Evolutionary conservation across 1,140 invertebrate genomes (phyloP).

Genomic region (Hydropsyche tenuis): DNA sequence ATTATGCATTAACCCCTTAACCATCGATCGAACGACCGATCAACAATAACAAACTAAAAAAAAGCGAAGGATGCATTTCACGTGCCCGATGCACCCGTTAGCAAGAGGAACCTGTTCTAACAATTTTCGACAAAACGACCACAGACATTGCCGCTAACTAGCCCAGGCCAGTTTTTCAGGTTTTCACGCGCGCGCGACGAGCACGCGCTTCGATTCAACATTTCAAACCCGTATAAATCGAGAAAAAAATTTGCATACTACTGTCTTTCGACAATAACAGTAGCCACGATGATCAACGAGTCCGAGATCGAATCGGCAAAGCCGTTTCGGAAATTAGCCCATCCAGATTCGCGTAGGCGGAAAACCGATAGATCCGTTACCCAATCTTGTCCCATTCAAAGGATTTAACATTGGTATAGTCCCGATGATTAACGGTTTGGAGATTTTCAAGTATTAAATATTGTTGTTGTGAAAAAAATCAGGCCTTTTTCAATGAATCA

Average conservation of each 20-base stretch:
- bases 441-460: too few species aligned
- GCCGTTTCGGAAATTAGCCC: too few species aligned
- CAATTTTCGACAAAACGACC: slow-evolving; percentile 33
- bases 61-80: slow-evolving; percentile 27
- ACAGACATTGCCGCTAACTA: slow-evolving; percentile 7
- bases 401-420: too few species aligned
- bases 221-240: slow-evolving; percentile 3
- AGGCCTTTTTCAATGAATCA: too few species aligned
- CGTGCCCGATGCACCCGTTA: slow-evolving; percentile 35
- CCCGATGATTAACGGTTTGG: too few species aligned
- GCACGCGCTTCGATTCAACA: slow-evolving; percentile 29
- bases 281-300: too few species aligned
- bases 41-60: slow-evolving; percentile 11
- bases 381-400: too few species aligned
- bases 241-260: slow-evolving; percentile 24
- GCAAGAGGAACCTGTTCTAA: slow-evolving; percentile 26
- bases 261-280: not conserved
- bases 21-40: not conserved
- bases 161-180: slow-evolving; percentile 35
- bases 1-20: slow-evolving; percentile 14
- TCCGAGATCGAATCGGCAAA: too few species aligned
- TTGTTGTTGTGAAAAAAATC: too few species aligned
- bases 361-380: too few species aligned
- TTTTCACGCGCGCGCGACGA: slow-evolving; percentile 17
- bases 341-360: too few species aligned